These are phyloP conservation scores for Prolemur simus DNA, from an alignment of 2,113 vertebrate species.

Conservation along the genomic window DNA sequence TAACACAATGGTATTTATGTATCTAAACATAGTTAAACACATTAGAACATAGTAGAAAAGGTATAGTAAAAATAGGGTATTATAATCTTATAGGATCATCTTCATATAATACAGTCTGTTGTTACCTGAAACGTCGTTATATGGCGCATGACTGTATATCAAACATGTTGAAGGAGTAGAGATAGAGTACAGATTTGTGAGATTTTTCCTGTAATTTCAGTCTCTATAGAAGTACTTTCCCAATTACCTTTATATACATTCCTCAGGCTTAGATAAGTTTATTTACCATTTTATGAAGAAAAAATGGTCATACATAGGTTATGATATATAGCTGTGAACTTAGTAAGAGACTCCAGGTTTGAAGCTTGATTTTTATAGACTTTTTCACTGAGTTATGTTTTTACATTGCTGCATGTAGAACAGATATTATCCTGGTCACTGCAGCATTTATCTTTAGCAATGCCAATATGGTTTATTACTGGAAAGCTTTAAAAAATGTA, in stretches of 20 bases:
- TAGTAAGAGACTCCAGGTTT: constrained; percentile 42
- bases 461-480: constrained; percentile 2
- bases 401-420: constrained; percentile 40
- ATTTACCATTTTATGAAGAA: constrained; percentile 41
- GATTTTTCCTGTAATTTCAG: constrained; percentile 25
- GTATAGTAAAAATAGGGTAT: no score
- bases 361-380: constrained; percentile 20
- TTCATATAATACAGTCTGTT: no score
- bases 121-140: no score
- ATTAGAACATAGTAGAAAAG: no score
- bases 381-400: constrained; percentile 12
- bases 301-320: neutral
- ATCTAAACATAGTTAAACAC: no score
- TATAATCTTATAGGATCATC: no score
- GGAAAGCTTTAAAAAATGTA: constrained; percentile 33
- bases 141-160: neutral
- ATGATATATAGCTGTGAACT: constrained; percentile 1
- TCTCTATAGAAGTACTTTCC: constrained; percentile 24
- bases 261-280: neutral
- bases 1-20: no score
- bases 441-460: neutral
- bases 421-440: constrained; percentile 32
- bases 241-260: constrained; percentile 3
- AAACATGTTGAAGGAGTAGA: constrained; percentile 32
- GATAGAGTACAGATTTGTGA: neutral